Conservation (phyloP, 2,888 invertebrate genomes). For the Nesidiocoris tenuis region DNA sequence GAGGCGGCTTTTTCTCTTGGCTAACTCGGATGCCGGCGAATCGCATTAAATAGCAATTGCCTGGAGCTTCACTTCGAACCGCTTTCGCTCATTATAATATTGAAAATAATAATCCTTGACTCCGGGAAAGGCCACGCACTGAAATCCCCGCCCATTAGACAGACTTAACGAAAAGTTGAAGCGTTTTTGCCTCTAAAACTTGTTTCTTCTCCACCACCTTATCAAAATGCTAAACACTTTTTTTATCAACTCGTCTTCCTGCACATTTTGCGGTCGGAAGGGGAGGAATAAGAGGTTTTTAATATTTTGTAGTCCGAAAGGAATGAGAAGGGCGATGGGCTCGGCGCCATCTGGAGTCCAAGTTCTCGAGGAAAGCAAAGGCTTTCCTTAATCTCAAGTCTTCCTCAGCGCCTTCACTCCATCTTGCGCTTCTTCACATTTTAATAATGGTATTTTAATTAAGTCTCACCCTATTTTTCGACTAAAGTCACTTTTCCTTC, state of each 20-base stretch:
- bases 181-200: slow-evolving; percentile 49
- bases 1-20: not conserved
- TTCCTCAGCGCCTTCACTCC: not conserved
- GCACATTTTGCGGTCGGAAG: not conserved
- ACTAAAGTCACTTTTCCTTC: slow-evolving; percentile 36
- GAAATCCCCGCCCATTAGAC: slow-evolving; percentile 49
- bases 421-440: slow-evolving; percentile 43
- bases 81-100: slow-evolving; percentile 47
- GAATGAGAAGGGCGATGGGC: not conserved
- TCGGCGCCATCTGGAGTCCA: slow-evolving; percentile 46
- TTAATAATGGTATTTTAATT: slow-evolving; percentile 51
- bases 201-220: slow-evolving; percentile 50
- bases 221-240: slow-evolving; percentile 51
- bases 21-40: slow-evolving; percentile 31
- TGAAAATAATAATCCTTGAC: slow-evolving; percentile 46
- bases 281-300: slow-evolving; percentile 43
- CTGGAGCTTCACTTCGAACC: slow-evolving; percentile 11
- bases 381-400: not conserved
- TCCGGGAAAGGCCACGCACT: slow-evolving; percentile 7
- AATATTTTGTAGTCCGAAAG: slow-evolving; percentile 49
- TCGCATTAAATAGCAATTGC: slow-evolving; percentile 47
- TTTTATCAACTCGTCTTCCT: slow-evolving; percentile 36
- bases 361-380: slow-evolving; percentile 14
- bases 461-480: slow-evolving; percentile 47
- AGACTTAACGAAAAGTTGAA: slow-evolving; percentile 47